These are phyloP conservation scores for Tipula vernalis DNA, from an alignment of 2,888 invertebrate species.

Conservation along the genomic window DNA sequence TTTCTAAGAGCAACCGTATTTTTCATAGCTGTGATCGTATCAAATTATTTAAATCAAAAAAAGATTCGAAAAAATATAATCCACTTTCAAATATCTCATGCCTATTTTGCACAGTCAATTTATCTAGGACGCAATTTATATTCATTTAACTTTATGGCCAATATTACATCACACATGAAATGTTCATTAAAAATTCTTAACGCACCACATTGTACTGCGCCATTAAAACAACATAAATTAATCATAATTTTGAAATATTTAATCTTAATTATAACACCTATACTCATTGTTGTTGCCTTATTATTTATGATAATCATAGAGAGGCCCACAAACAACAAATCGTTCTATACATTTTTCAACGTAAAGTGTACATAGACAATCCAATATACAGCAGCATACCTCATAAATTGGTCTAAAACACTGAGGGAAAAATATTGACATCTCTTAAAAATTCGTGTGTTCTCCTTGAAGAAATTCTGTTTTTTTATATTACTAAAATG, in stretches of 20 bases:
- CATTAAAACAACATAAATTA: neutral
- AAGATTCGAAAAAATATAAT: too few relatives aligned
- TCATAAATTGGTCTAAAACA: neutral
- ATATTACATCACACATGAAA: neutral
- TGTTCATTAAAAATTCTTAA: neutral
- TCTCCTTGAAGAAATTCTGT: neutral
- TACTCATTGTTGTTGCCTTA: neutral
- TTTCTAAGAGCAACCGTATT: too few relatives aligned
- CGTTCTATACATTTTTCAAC: neutral
- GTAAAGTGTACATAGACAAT: neutral
- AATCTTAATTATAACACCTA: neutral
- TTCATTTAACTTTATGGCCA: neutral
- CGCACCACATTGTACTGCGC: neutral
- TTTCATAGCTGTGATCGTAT: too few relatives aligned
- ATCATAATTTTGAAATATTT: neutral
- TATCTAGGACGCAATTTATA: too few relatives aligned
- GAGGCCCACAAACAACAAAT: neutral
- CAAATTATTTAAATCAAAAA: too few relatives aligned
- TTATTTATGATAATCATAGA: neutral
- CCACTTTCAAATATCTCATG: too few relatives aligned
- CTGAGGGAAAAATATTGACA: neutral
- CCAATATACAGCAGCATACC: neutral
- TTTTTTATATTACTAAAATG: neutral
- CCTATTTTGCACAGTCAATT: too few relatives aligned
- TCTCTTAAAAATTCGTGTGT: neutral